phyloP scores from a whole-genome alignment of 2,888 invertebrate species.

The Peribatodes rhomboidaria region DNA sequence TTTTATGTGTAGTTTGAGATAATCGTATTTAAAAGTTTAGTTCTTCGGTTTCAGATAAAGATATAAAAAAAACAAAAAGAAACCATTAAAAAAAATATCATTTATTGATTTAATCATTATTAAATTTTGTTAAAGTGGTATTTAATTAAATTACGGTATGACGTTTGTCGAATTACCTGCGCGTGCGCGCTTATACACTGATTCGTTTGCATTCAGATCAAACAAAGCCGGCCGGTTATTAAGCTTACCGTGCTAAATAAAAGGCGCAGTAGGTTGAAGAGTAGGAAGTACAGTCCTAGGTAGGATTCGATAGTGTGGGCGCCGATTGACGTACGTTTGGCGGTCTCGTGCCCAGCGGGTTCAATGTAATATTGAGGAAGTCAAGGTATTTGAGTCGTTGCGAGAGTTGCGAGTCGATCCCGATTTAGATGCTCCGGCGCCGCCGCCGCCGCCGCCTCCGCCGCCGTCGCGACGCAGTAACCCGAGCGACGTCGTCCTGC shows the following conservation, averaged over 20 bases:
- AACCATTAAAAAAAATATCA: not conserved
- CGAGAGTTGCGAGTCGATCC: constrained; percentile 85
- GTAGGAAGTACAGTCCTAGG: constrained; percentile 60
- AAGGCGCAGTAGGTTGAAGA: constrained; percentile 39
- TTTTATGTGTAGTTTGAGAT: constrained; percentile 34
- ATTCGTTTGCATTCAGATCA: constrained; percentile 21
- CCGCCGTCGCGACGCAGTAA: constrained; percentile 82
- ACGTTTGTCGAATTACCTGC: constrained; percentile 6
- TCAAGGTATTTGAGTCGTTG: constrained; percentile 86
- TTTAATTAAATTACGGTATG: not conserved
- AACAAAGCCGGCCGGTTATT: constrained; percentile 35
- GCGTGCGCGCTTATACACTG: constrained; percentile 7
- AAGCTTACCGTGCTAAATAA: constrained; percentile 37
- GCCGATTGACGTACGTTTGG: constrained; percentile 83
- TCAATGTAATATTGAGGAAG: constrained; percentile 87
- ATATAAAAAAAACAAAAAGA: not conserved
- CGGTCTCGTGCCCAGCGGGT: constrained; percentile 80
- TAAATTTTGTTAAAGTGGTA: not conserved
- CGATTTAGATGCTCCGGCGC: constrained; percentile 85
- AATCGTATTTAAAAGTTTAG: constrained; percentile 13
- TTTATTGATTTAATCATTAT: not conserved
- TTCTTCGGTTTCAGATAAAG: not conserved
- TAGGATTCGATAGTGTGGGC: constrained; percentile 71
- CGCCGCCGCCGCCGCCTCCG: constrained; percentile 83
- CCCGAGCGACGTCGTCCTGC: constrained; percentile 82